A percentile compares a stretch with the other conserved stretches of the same genome.
phyloP scores from a whole-genome alignment of 2,888 invertebrate species.

The Ichneumoninae sp. region DNA sequence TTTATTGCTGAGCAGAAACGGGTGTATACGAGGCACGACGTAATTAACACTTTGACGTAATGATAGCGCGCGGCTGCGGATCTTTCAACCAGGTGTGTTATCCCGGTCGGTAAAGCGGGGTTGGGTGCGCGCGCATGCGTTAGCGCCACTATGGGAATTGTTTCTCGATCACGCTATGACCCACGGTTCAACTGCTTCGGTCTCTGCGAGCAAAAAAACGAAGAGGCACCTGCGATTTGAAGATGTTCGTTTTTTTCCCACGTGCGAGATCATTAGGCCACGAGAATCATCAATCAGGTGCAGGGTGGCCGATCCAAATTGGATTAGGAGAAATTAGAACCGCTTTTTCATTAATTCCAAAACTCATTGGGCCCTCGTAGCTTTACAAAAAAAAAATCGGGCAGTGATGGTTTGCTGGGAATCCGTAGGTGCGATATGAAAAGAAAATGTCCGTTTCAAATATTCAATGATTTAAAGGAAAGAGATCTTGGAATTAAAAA shows the following conservation, averaged over 20 bases:
- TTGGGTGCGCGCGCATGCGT: background rate
- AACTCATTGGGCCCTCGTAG: background rate
- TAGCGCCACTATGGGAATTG: slow-evolving; percentile 39
- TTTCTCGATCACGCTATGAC: slow-evolving; percentile 46
- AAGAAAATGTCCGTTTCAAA: background rate
- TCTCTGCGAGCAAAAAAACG: slow-evolving; percentile 10
- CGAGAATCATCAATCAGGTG: slow-evolving; percentile 13
- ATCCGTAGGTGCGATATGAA: background rate
- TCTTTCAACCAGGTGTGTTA: slow-evolving; percentile 43
- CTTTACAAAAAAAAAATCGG: background rate
- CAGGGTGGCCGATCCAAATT: slow-evolving; percentile 39
- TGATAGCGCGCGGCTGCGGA: slow-evolving; percentile 42
- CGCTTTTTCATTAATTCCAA: slow-evolving; percentile 30
- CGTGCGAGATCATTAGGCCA: slow-evolving; percentile 31
- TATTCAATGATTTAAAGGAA: too few relatives aligned
- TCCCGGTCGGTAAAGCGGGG: slow-evolving; percentile 1
- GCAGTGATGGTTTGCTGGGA: background rate
- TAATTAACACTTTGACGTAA: slow-evolving; percentile 70
- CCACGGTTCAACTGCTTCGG: slow-evolving; percentile 5
- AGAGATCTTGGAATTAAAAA: background rate
- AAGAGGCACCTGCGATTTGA: slow-evolving; percentile 43
- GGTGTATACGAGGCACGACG: slow-evolving; percentile 45
- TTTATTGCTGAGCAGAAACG: slow-evolving; percentile 59
- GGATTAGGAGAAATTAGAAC: slow-evolving; percentile 47
- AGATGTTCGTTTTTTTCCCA: slow-evolving; percentile 16